Percentiles rank a stretch among this genome's conserved stretches.
Conservation (phyloP, 2,113 vertebrate species). For the Tachycineta bicolor region DNA sequence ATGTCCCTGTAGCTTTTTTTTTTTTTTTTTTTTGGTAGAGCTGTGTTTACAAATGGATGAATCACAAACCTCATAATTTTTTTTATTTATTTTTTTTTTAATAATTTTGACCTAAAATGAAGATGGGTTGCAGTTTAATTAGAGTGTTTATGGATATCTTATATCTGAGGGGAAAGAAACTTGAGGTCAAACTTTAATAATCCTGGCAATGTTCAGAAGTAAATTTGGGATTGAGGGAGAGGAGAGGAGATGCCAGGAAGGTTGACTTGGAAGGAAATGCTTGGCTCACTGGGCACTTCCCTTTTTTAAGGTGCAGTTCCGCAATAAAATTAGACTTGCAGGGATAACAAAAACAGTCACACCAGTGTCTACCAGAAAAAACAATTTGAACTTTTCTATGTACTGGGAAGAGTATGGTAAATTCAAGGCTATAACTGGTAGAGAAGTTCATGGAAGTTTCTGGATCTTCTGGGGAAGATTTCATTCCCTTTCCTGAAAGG, state of each 20-base stretch:
- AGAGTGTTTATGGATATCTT: background rate
- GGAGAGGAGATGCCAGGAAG: background rate
- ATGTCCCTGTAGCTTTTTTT: background rate
- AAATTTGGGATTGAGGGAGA: fast-evolving
- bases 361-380: background rate
- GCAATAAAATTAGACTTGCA: background rate
- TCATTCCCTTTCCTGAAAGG: too few relatives aligned
- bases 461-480: too few relatives aligned
- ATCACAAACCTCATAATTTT: background rate
- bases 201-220: background rate
- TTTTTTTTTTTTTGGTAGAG: background rate
- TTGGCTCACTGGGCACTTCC: background rate
- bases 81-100: background rate
- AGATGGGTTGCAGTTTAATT: background rate
- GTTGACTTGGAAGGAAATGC: background rate
- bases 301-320: background rate
- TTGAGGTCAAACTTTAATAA: background rate
- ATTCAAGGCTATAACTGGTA: background rate
- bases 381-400: background rate
- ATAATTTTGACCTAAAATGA: background rate
- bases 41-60: constrained; percentile 28
- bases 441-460: background rate
- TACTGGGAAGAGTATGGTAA: background rate
- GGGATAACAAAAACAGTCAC: background rate
- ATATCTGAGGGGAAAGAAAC: background rate